A percentile compares a stretch with the other conserved stretches of the same genome.
These are phyloP conservation scores for Toxotes jaculatrix DNA, from an alignment of 2,113 vertebrate species.

Conservation along the genomic window DNA sequence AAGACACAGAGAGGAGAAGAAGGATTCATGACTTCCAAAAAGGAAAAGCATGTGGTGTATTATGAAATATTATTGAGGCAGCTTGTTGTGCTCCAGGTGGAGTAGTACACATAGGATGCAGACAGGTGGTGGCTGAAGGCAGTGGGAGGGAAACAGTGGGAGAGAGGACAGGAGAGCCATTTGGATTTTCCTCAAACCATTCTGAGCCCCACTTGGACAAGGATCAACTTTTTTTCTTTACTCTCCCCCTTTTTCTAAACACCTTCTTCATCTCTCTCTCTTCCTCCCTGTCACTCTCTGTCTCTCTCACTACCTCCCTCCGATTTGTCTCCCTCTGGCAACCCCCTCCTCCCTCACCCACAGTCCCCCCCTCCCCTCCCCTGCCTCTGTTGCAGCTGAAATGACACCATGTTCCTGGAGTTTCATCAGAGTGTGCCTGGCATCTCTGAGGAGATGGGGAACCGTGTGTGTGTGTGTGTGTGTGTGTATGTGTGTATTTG, in stretches of 20 bases:
- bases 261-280: not conserved
- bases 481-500: not conserved
- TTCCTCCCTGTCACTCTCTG: not conserved
- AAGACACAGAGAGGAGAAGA: not conserved
- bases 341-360: not conserved
- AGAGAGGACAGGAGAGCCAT: slow-evolving; percentile 22
- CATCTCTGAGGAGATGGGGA: slow-evolving; percentile 10
- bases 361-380: not conserved
- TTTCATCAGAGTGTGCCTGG: slow-evolving; percentile 8
- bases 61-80: slow-evolving; percentile 39
- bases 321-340: not conserved
- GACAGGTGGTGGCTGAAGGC: slow-evolving; percentile 25
- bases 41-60: not conserved
- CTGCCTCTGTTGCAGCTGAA: slow-evolving; percentile 22
- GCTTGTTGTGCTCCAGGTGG: slow-evolving; percentile 44
- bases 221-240: not conserved
- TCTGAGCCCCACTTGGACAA: slow-evolving; percentile 32
- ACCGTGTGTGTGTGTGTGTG: not conserved
- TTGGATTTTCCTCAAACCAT: slow-evolving; percentile 57
- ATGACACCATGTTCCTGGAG: slow-evolving; percentile 38
- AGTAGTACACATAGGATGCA: slow-evolving; percentile 35
- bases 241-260: not conserved
- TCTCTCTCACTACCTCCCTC: not conserved
- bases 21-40: slow-evolving; percentile 18
- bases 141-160: not conserved